phyloP scores from a whole-genome alignment of 2,797 vertebrate species.

The Myotis findleyi region DNA sequence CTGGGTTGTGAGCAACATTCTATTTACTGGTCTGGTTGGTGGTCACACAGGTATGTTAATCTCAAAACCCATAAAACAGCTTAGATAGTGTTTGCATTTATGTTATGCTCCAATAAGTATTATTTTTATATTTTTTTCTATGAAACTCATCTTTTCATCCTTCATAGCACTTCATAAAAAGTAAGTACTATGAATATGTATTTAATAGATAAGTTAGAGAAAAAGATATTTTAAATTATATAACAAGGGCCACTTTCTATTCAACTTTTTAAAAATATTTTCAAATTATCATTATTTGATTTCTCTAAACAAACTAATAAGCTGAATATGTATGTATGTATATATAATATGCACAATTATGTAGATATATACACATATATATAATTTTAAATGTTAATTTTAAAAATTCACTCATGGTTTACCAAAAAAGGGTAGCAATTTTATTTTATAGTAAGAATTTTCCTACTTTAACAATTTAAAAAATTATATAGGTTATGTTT shows the following conservation, averaged over 20 bases:
- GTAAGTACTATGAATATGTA: background rate
- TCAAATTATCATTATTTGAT: background rate
- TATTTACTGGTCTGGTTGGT: background rate
- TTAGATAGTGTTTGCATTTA: background rate
- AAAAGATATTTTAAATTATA: background rate
- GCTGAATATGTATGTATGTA: background rate
- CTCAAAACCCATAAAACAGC: background rate
- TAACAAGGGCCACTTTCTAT: background rate
- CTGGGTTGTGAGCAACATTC: background rate
- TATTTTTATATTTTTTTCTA: background rate
- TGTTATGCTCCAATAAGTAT: background rate
- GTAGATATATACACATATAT: background rate
- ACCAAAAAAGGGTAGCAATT: background rate
- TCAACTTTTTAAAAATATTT: background rate
- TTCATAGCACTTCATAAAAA: background rate
- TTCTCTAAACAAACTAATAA: background rate
- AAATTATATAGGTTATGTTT: background rate
- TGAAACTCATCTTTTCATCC: background rate
- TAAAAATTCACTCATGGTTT: background rate
- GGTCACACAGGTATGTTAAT: background rate
- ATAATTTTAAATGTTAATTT: background rate
- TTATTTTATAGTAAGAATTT: background rate
- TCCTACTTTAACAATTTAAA: background rate
- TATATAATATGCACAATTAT: background rate
- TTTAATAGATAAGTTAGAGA: background rate